Evolutionary conservation across 1,140 invertebrate genomes (phyloP).

Genomic region (Macrobrachium rosenbergii): DNA sequence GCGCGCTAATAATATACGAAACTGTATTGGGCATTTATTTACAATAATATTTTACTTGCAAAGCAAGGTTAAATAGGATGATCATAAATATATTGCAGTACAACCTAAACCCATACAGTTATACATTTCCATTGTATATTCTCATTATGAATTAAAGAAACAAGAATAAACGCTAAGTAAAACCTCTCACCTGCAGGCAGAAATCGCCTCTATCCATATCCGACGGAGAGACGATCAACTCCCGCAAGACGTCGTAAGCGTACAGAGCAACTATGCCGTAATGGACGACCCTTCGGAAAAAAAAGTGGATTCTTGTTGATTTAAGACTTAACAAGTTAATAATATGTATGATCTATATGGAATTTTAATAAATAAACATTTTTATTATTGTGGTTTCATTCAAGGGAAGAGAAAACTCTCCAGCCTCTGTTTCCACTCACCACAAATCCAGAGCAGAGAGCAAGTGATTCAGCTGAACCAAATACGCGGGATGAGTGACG

Average conservation of each 20-base stretch:
- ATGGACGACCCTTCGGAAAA: slow-evolving; percentile 31
- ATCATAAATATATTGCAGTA: no score
- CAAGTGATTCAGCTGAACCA: slow-evolving; percentile 1
- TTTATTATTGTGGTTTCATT: no score
- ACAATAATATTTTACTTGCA: no score
- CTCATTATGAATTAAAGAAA: no score
- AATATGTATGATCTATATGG: not conserved
- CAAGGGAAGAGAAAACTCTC: not conserved
- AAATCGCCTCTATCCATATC: slow-evolving; percentile 25
- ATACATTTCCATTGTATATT: no score
- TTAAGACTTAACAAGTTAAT: not conserved
- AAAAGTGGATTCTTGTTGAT: not conserved
- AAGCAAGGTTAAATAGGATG: no score
- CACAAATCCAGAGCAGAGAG: not conserved
- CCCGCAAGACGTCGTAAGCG: slow-evolving; percentile 37
- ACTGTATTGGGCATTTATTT: no score
- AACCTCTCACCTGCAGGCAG: slow-evolving; percentile 44
- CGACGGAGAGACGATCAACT: slow-evolving; percentile 1
- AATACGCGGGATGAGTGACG: slow-evolving; percentile 30
- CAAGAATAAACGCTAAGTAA: not conserved
- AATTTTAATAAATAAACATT: no score
- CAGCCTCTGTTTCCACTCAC: not conserved
- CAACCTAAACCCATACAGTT: no score
- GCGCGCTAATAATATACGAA: no score
- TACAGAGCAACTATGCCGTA: slow-evolving; percentile 39